Evolutionary conservation across 2,113 vertebrate species (phyloP), one percentile per base, ranked within the genome.

Genomic region (Pollimyrus isidori): DNA sequence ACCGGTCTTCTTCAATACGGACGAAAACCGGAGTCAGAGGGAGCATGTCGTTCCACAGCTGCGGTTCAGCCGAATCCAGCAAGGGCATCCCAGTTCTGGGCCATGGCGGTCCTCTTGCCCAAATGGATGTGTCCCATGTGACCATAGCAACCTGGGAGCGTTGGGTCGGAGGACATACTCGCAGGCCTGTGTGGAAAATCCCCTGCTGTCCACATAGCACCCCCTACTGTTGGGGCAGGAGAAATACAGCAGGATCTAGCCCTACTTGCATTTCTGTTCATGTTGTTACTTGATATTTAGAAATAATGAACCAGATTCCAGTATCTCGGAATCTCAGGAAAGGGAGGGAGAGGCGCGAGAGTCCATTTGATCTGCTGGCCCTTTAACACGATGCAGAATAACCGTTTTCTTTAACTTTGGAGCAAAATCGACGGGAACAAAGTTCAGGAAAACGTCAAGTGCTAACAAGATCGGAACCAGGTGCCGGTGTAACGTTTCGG

Each of bases 391-490:
- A 50, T 39, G 58, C 89, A 39, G 42, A 89, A 62, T 39, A 35
- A n/a, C 23, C 65, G 58, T 87, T 89, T 85, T 87, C 83, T 87
- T 89, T 89, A 89, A 82, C 82, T 48, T 52, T 73, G 4, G 58
- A 89, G 82, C 9, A 26, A 69, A 89, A 48, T 89, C 48, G 39
- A 46, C 65, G 23, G 62, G 85, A 89, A 87, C 89, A 86, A 84
- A 69, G 84, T 89, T 86, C 48, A 86, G 83, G 35, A 62, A 26
- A 89, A 85, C 9, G 23, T 62, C 53, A 17, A 89, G 49, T 23
- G 56, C 58, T 49, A 69, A 88, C 58, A 76, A 69, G 84, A 89
- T 89, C 69, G 5, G 84, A 50, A 86, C 56, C 89, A 89, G 89
- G 89, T 49, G n/a, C 39, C 4, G 46, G 30, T 69, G 21, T 88